Evolutionary conservation across 2,113 vertebrate species (phyloP).

Genomic region (Lophura nycthemera): DNA sequence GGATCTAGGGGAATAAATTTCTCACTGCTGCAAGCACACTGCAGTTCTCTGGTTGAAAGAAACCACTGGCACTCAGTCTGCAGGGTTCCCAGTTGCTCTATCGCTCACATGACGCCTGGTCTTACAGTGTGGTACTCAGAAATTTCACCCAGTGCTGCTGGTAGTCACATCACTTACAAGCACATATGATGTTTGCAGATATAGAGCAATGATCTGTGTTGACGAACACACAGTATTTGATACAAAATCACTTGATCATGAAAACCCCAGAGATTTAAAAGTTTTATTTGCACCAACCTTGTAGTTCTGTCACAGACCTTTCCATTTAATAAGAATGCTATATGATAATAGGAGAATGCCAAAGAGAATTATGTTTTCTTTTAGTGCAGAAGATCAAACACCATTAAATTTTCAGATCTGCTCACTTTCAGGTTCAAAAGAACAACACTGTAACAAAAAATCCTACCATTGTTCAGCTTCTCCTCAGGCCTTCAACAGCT

Average conservation of each 20-base stretch:
- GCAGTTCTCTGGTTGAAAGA: background rate
- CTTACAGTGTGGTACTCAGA: rapidly evolving
- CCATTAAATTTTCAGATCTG: background rate
- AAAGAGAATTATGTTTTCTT: background rate
- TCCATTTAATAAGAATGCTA: background rate
- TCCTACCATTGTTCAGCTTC: background rate
- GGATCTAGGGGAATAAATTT: background rate
- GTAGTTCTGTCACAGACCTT: background rate
- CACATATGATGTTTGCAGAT: background rate
- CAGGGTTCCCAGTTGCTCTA: background rate
- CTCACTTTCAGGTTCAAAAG: background rate
- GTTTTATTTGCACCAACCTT: background rate
- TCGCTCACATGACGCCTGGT: background rate
- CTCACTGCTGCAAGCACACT: background rate
- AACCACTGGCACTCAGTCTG: background rate
- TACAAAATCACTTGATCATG: background rate
- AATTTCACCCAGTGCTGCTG: background rate
- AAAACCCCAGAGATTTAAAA: background rate
- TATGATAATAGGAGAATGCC: background rate
- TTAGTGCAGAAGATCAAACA: background rate
- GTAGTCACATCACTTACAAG: background rate
- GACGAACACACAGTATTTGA: too few relatives aligned
- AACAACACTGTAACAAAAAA: rapidly evolving
- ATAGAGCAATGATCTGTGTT: rapidly evolving
- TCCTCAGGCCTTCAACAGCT: background rate